Conservation (phyloP, 2,888 invertebrate genomes). For the Eristalis intricaria region DNA sequence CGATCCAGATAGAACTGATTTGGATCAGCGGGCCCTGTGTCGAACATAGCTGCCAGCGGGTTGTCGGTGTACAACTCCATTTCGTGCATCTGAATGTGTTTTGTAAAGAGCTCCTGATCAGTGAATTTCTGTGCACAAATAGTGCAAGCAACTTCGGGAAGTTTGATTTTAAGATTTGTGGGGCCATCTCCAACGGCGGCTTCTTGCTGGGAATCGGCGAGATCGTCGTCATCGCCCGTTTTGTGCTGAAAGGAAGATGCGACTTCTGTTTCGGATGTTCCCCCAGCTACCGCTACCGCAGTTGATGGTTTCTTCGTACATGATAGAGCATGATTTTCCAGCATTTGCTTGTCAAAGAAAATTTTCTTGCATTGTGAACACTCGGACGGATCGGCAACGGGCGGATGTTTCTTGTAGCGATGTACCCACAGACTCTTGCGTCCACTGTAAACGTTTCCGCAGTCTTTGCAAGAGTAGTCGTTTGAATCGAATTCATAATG, state of each 20-base stretch:
- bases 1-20: constrained; percentile 80
- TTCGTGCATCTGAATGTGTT: constrained; percentile 81
- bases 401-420: constrained; percentile 81
- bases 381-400: constrained; percentile 80
- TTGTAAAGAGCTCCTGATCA: constrained; percentile 80
- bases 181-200: constrained; percentile 61
- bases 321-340: constrained; percentile 79
- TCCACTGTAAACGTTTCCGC: constrained; percentile 81
- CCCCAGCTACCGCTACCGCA: constrained; percentile 73
- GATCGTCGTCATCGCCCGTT: constrained; percentile 77
- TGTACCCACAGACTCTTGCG: constrained; percentile 82
- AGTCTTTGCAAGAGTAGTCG: constrained; percentile 81
- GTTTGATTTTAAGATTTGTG: constrained; percentile 76
- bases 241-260: constrained; percentile 74
- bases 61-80: constrained; percentile 80
- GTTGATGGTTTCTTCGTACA: constrained; percentile 78
- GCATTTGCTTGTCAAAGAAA: constrained; percentile 80
- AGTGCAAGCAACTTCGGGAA: constrained; percentile 80
- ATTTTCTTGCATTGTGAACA: constrained; percentile 80
- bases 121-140: constrained; percentile 80
- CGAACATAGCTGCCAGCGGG: constrained; percentile 81
- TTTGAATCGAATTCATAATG: constrained; percentile 81
- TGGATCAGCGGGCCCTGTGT: constrained; percentile 80
- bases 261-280: constrained; percentile 16
- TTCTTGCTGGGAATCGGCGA: constrained; percentile 63